Conservation (phyloP, 2,797 vertebrate genomes). For the Tamandua tetradactyla region DNA sequence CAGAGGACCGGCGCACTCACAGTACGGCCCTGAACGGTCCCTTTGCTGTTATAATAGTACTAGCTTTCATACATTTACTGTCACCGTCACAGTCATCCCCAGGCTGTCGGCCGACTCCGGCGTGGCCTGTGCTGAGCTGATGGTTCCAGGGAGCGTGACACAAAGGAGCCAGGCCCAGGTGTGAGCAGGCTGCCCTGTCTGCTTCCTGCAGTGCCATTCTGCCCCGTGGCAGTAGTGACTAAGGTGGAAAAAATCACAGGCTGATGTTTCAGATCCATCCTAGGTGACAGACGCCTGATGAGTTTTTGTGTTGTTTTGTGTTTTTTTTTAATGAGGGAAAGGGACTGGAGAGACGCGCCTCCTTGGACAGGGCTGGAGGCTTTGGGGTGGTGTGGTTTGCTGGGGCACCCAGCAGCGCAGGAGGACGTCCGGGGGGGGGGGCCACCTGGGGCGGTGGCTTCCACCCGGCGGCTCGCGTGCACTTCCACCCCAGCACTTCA, state of each 20-base stretch:
- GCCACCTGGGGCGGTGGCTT: too few relatives aligned
- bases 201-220: fast-evolving
- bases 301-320: neutral
- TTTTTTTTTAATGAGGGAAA: neutral
- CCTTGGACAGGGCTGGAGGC: neutral
- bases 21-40: neutral
- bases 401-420: neutral
- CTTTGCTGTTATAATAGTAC: neutral
- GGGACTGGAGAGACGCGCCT: neutral
- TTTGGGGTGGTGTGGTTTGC: neutral
- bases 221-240: neutral
- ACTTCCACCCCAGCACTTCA: too few relatives aligned
- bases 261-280: neutral
- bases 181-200: neutral
- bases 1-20: neutral
- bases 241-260: neutral
- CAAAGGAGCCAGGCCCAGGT: neutral
- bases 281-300: neutral
- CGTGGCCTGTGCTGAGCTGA: neutral
- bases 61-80: neutral
- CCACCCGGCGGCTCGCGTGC: neutral
- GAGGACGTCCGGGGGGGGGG: fast-evolving
- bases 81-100: neutral
- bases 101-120: neutral
- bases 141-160: neutral